Evolutionary conservation across 2,888 invertebrate genomes (phyloP).

Genomic region (Tanytarsus gracilentus): DNA sequence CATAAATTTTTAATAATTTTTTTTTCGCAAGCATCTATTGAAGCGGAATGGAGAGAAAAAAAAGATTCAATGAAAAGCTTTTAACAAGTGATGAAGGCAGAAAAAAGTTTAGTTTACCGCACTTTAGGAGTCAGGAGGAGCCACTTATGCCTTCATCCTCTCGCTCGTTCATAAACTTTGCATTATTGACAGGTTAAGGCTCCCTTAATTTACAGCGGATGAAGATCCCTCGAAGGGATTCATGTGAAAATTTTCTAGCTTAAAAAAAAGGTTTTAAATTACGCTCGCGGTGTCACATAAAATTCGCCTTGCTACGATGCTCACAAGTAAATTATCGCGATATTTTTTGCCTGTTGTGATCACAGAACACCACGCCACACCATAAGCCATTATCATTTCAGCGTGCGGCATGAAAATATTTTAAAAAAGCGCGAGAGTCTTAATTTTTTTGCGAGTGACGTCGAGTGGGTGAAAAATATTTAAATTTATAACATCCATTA

Average conservation of each 20-base stretch:
- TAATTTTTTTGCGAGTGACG: constrained; percentile 2
- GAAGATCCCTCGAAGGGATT: not conserved
- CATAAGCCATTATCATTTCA: constrained; percentile 21
- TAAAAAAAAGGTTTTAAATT: no score
- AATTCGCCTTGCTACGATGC: not conserved
- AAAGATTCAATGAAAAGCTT: constrained; percentile 7
- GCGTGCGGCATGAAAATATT: constrained; percentile 4
- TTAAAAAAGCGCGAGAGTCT: not conserved
- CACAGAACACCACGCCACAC: not conserved
- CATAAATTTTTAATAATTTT: constrained; percentile 28
- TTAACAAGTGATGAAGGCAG: not conserved
- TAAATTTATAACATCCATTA: constrained; percentile 28
- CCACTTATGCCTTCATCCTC: no score
- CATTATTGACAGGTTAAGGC: constrained; percentile 20
- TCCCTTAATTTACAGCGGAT: not conserved
- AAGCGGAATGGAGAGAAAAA: not conserved
- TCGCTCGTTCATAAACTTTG: constrained; percentile 20
- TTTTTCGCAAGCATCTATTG: not conserved
- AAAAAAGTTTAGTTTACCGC: not conserved
- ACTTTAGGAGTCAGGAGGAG: not conserved
- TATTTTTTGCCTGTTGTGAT: constrained; percentile 5
- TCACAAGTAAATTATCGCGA: not conserved
- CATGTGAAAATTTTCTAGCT: no score
- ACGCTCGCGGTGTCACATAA: no score
- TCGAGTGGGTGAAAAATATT: not conserved